Conservation (phyloP, 1,140 invertebrate genomes). For the Pseudomyrmex sp. region DNA sequence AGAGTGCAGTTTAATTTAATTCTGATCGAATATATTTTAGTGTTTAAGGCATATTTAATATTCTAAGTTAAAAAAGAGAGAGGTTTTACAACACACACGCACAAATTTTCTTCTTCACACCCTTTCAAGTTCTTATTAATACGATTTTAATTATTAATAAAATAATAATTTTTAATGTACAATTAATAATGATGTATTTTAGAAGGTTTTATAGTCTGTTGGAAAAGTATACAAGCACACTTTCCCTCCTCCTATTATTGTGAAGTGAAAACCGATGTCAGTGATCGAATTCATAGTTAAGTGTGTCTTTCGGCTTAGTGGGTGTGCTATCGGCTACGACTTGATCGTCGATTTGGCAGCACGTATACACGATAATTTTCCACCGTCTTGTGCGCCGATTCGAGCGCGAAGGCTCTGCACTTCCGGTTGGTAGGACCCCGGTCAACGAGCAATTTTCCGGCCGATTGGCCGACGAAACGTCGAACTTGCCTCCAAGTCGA, state of each 20-base stretch:
- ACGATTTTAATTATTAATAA: not conserved
- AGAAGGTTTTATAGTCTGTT: no score
- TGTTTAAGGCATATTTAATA: not conserved
- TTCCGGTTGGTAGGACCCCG: conserved; percentile 66
- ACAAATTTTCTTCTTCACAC: no score
- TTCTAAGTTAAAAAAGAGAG: not conserved
- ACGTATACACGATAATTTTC: conserved; percentile 66
- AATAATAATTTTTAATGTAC: no score
- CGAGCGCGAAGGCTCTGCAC: conserved; percentile 55
- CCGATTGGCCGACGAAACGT: conserved; percentile 70
- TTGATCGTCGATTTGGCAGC: conserved; percentile 58
- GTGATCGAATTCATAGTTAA: conserved; percentile 9
- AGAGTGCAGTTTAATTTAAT: not conserved
- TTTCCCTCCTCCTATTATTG: no score
- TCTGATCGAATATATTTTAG: no score
- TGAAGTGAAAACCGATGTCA: not conserved
- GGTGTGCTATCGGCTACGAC: conserved; percentile 34
- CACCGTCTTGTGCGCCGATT: conserved; percentile 58
- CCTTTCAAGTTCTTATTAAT: not conserved
- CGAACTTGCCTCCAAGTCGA: conserved; percentile 69
- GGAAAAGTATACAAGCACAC: no score
- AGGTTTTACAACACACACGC: no score
- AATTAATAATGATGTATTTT: no score
- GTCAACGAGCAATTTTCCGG: conserved; percentile 73
- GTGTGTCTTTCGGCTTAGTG: conserved; percentile 29